Evolutionary conservation across 2,797 vertebrate genomes (phyloP).

Genomic region (Catharus ustulatus): DNA sequence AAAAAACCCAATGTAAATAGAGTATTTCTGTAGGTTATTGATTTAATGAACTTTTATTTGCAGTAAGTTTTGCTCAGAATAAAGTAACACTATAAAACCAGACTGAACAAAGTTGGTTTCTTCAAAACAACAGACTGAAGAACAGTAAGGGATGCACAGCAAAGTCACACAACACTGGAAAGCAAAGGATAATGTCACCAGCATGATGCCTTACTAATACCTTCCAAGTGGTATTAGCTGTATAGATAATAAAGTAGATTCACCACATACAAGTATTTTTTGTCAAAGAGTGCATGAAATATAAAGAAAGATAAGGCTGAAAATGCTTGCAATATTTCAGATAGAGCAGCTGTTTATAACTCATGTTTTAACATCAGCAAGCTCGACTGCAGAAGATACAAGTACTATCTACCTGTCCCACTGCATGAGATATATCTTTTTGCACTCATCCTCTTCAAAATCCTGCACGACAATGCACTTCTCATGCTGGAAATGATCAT

Average conservation of each 20-base stretch:
- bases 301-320: neutral
- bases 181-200: neutral
- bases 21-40: neutral
- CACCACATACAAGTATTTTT: neutral
- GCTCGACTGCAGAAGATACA: neutral
- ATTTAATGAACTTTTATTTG: slow-evolving; percentile 37
- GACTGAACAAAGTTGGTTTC: neutral
- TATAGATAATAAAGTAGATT: neutral
- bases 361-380: neutral
- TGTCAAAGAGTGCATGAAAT: neutral
- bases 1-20: neutral
- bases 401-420: neutral
- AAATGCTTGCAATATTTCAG: neutral
- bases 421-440: neutral
- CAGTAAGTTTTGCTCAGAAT: slow-evolving; percentile 4
- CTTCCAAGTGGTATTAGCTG: neutral
- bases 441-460: neutral
- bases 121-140: slow-evolving; percentile 17
- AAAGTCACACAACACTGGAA: neutral
- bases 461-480: neutral
- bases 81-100: slow-evolving; percentile 39
- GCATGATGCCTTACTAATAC: neutral
- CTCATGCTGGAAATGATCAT: neutral
- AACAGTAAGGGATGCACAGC: neutral
- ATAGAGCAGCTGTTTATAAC: neutral